Base-by-base conservation (phyloP, 2,113 vertebrate species). In the Pitta sordida region DNA sequence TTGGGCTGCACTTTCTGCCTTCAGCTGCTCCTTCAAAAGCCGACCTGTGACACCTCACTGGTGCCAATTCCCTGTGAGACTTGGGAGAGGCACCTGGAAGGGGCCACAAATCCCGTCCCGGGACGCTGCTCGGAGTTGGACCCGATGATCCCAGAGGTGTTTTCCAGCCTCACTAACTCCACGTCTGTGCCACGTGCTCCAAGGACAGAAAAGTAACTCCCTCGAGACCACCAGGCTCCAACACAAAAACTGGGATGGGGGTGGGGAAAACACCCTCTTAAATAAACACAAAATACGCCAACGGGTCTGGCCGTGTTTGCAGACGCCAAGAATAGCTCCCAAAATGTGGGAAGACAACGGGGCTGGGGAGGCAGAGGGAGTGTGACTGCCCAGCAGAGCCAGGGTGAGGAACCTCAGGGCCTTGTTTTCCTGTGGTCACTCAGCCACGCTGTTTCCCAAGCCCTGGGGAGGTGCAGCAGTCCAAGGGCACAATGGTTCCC, bases 41-140 rank as follows among this genome's bases (percentile, higher is more conserved):
- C 1, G 1, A 9, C 3, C 34, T 14, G 77, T 13, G 80, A 17
- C 30, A 56, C 13, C 29, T 41, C 10, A 46, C 81, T 8, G 2
- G 4, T 23, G 53, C 60, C 69, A 71, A 24, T 4, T 2, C 15
- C 43, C 39, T 3, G 1, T 0, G 2, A 0, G 22, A 60, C 13
- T 27, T 1, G 9, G 53, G 15, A 13, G 18, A 49, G 52, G 0
- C 60, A 8, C 68, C 2, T 1, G 3, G 37, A 41, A n/a, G 1
- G 6, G 52, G 7, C 4, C 39, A 7, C 16, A 41, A 65, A 49
- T 0, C 1, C 6, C 9, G 3, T 9, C 7, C 48, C 24, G 1
- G 12, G 30, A 1, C 2, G 2, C 1, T 17, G 83, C 62, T 60
- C n/a, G n/a, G n/a, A 1, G 12, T 39, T 10, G 36, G 6, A 4